These are phyloP conservation scores for Watsonalla cultraria DNA, from an alignment of 2,888 invertebrate genomes.

Conservation along the genomic window DNA sequence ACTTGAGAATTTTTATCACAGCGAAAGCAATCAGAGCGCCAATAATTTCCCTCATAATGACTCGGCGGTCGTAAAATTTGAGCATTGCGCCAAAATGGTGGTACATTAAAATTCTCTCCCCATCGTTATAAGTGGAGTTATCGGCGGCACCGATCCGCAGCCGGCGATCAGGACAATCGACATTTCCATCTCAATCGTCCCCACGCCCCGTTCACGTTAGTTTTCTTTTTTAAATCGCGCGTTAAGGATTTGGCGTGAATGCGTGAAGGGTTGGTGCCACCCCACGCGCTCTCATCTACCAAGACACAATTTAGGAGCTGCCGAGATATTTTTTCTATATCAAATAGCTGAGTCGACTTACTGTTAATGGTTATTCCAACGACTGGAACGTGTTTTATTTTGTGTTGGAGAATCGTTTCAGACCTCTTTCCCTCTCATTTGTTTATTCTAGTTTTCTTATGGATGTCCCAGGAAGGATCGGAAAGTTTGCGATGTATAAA, in stretches of 20 bases:
- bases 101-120: slow-evolving; percentile 78
- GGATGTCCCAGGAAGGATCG: background rate
- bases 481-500: background rate
- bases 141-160: slow-evolving; percentile 59
- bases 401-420: no score
- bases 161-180: slow-evolving; percentile 64
- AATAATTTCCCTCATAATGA: slow-evolving; percentile 79
- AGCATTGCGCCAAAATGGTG: slow-evolving; percentile 79
- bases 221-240: slow-evolving; percentile 78
- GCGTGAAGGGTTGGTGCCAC: slow-evolving; percentile 69
- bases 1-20: slow-evolving; percentile 78
- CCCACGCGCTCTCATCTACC: slow-evolving; percentile 59
- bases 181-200: slow-evolving; percentile 73
- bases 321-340: slow-evolving; percentile 45
- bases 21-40: slow-evolving; percentile 77
- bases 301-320: slow-evolving; percentile 43
- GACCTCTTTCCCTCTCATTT: no score
- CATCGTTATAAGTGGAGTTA: slow-evolving; percentile 76
- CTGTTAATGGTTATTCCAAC: background rate
- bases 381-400: background rate
- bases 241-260: slow-evolving; percentile 76
- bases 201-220: slow-evolving; percentile 58
- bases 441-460: background rate
- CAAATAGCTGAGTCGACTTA: slow-evolving; percentile 24
- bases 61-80: slow-evolving; percentile 76